A percentile compares a stretch with the other conserved stretches of the same genome.
Conservation (phyloP, 2,797 vertebrate genomes). For the Lithobates pipiens region DNA sequence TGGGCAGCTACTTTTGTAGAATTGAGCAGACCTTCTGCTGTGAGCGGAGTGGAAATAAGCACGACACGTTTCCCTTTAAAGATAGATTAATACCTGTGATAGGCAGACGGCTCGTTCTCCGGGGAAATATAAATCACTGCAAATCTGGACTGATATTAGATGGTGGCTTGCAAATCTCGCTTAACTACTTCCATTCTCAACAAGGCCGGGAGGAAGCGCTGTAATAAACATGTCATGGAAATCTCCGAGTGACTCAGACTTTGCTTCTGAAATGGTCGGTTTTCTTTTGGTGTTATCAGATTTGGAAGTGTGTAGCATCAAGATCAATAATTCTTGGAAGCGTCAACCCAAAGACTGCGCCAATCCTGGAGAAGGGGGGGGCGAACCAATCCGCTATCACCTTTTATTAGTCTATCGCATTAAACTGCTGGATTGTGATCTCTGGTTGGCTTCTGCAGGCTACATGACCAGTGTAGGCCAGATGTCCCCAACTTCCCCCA, state of each 20-base stretch:
- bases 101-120: slow-evolving; percentile 34
- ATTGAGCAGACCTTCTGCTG: slow-evolving; percentile 53
- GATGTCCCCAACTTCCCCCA: too few species aligned
- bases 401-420: neutral
- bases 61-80: slow-evolving; percentile 56
- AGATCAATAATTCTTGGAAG: neutral
- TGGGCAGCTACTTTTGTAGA: slow-evolving; percentile 61
- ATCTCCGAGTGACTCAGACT: neutral
- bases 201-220: neutral
- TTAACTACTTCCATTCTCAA: slow-evolving; percentile 26
- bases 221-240: neutral
- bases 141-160: slow-evolving; percentile 49
- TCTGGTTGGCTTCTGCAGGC: too few species aligned
- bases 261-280: neutral
- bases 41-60: slow-evolving; percentile 32
- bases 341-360: neutral
- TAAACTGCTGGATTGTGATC: neutral
- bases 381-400: neutral
- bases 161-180: slow-evolving; percentile 23
- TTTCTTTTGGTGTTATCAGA: neutral
- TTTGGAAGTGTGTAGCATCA: neutral
- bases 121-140: slow-evolving; percentile 54
- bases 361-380: neutral
- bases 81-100: slow-evolving; percentile 61
- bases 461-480: too few species aligned